Evolutionary conservation across 2,888 invertebrate genomes (phyloP), one percentile per base, ranked within the genome.

Genomic region (Acanthopleura granulata): DNA sequence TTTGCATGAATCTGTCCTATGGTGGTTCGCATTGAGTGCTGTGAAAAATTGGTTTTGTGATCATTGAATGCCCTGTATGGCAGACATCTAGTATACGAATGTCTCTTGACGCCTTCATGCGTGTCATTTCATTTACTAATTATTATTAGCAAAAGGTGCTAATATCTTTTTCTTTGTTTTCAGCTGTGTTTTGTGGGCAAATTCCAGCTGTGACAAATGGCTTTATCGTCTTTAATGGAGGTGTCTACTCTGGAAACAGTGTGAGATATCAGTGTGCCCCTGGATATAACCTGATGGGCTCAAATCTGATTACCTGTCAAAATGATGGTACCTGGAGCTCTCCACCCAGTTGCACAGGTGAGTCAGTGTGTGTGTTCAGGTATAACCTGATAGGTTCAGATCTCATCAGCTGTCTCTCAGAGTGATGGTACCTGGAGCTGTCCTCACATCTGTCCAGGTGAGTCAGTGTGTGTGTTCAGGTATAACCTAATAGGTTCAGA

Each of bases 141-240:
- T n/a, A n/a, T n/a, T n/a, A n/a, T 40, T 40, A 40, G 9, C 40
- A 6, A 40, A 40, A 40, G 40, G 9, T 40, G 40, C n/a, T n/a
- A n/a, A n/a, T n/a, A n/a, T 15, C 71, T 30, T 51, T 50, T 72
- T 40, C 75, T 76, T 16, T 71, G 40, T 16, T 25, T 40, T 18
- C 75, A 87, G 86, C 78, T 73, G 82, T 81, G n/a, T 81, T 79
- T 49, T 87, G 87, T 78, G 85, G 83, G 1, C 74, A 76, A 6
- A 79, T 82, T n/a, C 78, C 79, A 9, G 12, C 74, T 22, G 76
- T 87, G 16, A 25, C 25, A 11, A 79, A 85, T 76, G 86, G 84
- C 18, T 82, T 80, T 72, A 76, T 84, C 14, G 51, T 74, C 50
- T 51, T 61, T 0, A 77, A 79, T 15, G 75, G 77, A n/a, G 86